Evolutionary conservation across 2,797 vertebrate genomes (phyloP), one percentile per base, ranked within the genome.

Genomic region (Mastacembelus armatus): DNA sequence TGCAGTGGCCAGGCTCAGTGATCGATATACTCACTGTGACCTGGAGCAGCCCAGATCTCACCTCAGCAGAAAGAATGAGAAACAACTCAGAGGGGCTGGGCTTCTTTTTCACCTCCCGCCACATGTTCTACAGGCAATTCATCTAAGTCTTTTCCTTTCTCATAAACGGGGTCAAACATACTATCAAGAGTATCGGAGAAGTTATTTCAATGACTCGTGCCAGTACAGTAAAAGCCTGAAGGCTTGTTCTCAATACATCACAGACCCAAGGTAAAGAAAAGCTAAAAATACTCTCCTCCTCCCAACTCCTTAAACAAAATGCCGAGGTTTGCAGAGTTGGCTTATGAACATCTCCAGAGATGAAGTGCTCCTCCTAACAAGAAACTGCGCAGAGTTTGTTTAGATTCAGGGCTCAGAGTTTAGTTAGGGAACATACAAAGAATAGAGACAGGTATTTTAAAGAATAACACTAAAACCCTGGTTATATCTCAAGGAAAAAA

Each of bases 181-280:
- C 76, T 84, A 88, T 87, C 87, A 75, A 55, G 92, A 91, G 91
- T 75, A 87, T 88, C 62, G 58, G 15, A 74, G 80, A 92, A 91
- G 88, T 91, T 92, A 90, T 93, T 91, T 88, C 88, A 92, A 85
- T 92, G 88, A 88, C 91, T 88, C 10, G 80, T 77, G 65, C 75
- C 60, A 51, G 71, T 22, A 2, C 51, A 1, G 63, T 75, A 85
- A 91, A 86, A 4, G 85, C 90, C 82, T 11, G 9, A 81, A 87
- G 90, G 78, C 78, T 66, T 60, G 75, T 51, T 86, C 86, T 90
- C 79, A 58, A 88, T 92, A 79, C 54, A 85, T 92, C 86, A 85
- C 66, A 56, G 69, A 81, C 64, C 70, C 78, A 81, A 82, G 83
- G 83, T 88, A 85, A 87, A 89, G 81, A 82, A 83, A 65, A 66